Percentiles rank a stretch among this genome's conserved stretches.
phyloP scores from a whole-genome alignment of 2,888 invertebrate genomes.

The Tiliacea citrago region DNA sequence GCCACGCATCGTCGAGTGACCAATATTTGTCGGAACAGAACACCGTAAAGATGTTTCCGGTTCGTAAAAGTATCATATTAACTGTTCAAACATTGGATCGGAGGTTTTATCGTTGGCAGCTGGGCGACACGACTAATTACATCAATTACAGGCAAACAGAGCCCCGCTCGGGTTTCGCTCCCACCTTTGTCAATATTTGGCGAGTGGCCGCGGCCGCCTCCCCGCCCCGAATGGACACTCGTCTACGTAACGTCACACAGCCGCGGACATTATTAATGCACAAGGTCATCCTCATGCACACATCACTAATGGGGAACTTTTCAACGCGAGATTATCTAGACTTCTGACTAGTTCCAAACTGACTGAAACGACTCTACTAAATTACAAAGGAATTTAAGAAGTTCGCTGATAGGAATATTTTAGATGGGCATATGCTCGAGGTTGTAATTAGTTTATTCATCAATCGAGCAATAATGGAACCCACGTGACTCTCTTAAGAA shows the following conservation, averaged over 20 bases:
- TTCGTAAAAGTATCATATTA: conserved; percentile 88
- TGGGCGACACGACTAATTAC: conserved; percentile 91
- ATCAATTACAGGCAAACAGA: conserved; percentile 90
- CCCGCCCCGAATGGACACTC: conserved; percentile 61
- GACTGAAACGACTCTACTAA: conserved; percentile 2
- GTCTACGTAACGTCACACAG: conserved; percentile 49
- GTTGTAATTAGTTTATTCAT: not conserved
- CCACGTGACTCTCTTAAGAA: no score
- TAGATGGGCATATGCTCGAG: not conserved
- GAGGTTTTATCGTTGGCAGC: conserved; percentile 84
- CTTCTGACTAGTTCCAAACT: conserved; percentile 13
- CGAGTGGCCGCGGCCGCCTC: conserved; percentile 68
- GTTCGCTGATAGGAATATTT: not conserved
- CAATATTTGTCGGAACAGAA: conserved; percentile 88
- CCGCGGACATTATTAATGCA: conserved; percentile 51
- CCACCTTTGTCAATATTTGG: conserved; percentile 90
- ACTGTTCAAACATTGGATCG: conserved; percentile 84
- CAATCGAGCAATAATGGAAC: not conserved
- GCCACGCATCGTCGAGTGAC: conserved; percentile 87
- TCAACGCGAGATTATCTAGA: conserved; percentile 11
- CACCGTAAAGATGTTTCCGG: conserved; percentile 89
- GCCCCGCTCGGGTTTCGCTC: conserved; percentile 85
- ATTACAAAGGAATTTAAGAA: not conserved
- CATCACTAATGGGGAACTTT: conserved; percentile 40
- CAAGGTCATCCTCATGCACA: conserved; percentile 47